Base-by-base conservation (phyloP, 2,113 vertebrate species). In the Sula dactylatra region DNA sequence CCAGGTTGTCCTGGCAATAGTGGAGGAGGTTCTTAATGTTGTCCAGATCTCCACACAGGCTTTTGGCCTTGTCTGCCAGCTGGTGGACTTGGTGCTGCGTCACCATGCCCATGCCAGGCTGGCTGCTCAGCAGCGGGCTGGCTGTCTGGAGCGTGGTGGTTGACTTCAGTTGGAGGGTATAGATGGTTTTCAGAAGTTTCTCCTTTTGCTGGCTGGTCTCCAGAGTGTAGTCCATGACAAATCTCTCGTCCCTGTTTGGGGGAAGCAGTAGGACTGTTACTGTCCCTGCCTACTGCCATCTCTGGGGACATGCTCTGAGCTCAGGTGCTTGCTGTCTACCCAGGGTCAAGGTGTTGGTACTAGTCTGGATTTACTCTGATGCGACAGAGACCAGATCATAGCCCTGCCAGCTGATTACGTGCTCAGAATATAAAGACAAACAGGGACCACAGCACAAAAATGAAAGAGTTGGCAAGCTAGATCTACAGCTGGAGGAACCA, bases 141-240 rank as follows among this genome's bases (percentile, higher is more conserved):
- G 93, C 83, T 71, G 74, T 65, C 73, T 98, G 97, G 24, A 93
- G 32, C 0, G 87, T 97, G 59, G 77, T 15, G 4, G 72, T 76
- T 12, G 98, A 97, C 62, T 97, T 97, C 50, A 95, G 8, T 67
- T 97, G 97, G 36, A 98, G 93, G 42, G 58, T 92, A n/a, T 97
- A 96, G 86, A 98, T 94, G 9, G 96, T 95, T 80, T 95, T 97
- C 71, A 98, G 84, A 79, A 98, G 96, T 29, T 98, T 96, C 86
- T 98, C 88, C 86, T 98, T 98, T 67, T 91, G 93, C 54, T 95
- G 96, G 5, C 71, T 94, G 61, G 66, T 95, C 84, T 97, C 94
- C 78, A 97, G 77, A 1, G 80, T 91, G 82, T 89, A 73, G 36
- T 97, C 97, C 98, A 98, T 98, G 94, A 18, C 56, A 49, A 88